phyloP scores from a whole-genome alignment of 2,888 invertebrate genomes.

The Phaonia tiefii region DNA sequence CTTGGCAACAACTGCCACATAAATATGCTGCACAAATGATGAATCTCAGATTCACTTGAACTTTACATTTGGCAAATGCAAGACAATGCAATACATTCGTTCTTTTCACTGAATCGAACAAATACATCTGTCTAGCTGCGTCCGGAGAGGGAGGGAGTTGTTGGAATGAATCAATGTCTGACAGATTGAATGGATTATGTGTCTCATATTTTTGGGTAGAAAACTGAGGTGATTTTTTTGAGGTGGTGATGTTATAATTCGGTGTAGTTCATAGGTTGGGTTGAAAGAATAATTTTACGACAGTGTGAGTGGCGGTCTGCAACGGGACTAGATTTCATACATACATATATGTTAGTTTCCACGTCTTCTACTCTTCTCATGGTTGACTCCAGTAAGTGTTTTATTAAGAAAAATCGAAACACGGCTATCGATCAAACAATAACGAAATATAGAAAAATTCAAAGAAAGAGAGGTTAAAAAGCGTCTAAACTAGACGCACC shows the following conservation, averaged over 20 bases:
- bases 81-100: constrained; percentile 55
- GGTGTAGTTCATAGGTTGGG: too few relatives aligned
- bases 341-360: not conserved
- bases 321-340: not conserved
- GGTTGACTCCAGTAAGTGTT: too few relatives aligned
- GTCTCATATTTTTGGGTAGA: constrained; percentile 6
- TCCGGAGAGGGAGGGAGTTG: not conserved
- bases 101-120: constrained; percentile 36
- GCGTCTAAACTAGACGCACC: too few relatives aligned
- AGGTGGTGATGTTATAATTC: too few relatives aligned
- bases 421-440: too few relatives aligned
- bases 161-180: not conserved
- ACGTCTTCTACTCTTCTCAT: too few relatives aligned
- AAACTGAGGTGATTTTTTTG: not conserved
- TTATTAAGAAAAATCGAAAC: too few relatives aligned
- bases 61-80: constrained; percentile 70
- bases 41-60: constrained; percentile 71
- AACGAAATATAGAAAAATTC: too few relatives aligned
- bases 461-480: too few relatives aligned
- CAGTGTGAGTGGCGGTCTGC: not conserved
- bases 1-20: constrained; percentile 46
- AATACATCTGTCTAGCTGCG: not conserved
- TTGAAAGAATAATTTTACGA: too few relatives aligned
- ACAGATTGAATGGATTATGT: constrained; percentile 1
- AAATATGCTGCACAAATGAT: constrained; percentile 44